These are phyloP conservation scores for Dichetophora obliterata DNA, from an alignment of 2,888 invertebrate species.

Conservation along the genomic window DNA sequence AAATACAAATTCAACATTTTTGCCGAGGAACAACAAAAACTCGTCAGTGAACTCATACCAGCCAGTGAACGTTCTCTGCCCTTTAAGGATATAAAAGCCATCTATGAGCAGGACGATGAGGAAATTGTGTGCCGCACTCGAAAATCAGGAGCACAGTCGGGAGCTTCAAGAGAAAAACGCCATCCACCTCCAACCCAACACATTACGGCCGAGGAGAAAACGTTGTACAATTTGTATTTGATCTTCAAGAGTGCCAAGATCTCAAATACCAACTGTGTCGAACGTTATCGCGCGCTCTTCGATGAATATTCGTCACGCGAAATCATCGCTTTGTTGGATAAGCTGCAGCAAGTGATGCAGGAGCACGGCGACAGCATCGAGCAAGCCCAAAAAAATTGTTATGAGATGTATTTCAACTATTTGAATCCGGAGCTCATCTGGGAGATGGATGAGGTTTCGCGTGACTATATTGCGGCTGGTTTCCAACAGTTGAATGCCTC, in stretches of 20 bases:
- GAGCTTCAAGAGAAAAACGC: slow-evolving; percentile 27
- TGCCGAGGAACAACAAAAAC: slow-evolving; percentile 66
- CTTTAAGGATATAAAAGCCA: slow-evolving; percentile 65
- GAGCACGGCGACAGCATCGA: slow-evolving; percentile 65
- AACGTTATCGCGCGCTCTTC: slow-evolving; percentile 67
- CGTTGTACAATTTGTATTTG: slow-evolving; percentile 67
- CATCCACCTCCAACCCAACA: slow-evolving; percentile 45
- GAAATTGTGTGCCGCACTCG: slow-evolving; percentile 64
- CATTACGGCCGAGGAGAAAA: slow-evolving; percentile 68
- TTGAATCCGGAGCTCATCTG: slow-evolving; percentile 68
- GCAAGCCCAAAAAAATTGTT: slow-evolving; percentile 66
- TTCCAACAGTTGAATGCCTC: slow-evolving; percentile 63
- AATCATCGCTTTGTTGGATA: slow-evolving; percentile 63
- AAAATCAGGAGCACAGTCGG: slow-evolving; percentile 41
- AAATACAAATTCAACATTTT: slow-evolving; percentile 70
- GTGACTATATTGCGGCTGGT: slow-evolving; percentile 67
- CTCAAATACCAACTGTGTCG: slow-evolving; percentile 66
- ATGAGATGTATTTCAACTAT: slow-evolving; percentile 69
- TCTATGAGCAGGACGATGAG: slow-evolving; percentile 63
- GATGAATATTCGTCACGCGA: slow-evolving; percentile 67
- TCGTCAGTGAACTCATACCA: slow-evolving; percentile 67
- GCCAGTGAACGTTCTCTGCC: slow-evolving; percentile 64
- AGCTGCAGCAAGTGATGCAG: slow-evolving; percentile 64
- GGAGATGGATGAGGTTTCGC: slow-evolving; percentile 67
- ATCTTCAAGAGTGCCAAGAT: slow-evolving; percentile 68